These are phyloP conservation scores for Steatornis caripensis DNA, from an alignment of 2,113 vertebrate genomes.

Conservation along the genomic window DNA sequence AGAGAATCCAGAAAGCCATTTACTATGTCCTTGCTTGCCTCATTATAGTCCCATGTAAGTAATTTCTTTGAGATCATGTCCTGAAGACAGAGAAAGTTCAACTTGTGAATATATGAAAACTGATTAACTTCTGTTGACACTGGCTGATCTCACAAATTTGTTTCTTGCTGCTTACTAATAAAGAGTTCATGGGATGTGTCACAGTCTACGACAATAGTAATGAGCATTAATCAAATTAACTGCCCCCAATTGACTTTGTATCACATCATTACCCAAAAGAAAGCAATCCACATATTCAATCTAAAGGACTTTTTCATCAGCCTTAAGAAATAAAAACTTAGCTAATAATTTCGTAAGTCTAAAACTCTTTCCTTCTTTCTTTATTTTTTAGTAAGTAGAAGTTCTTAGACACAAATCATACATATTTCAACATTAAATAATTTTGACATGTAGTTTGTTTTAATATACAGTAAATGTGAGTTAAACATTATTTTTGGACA, in stretches of 20 bases:
- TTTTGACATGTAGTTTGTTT: background rate
- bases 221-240: slow-evolving; percentile 8
- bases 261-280: background rate
- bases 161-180: slow-evolving; percentile 26
- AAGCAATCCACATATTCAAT: background rate
- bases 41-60: background rate
- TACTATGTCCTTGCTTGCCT: background rate
- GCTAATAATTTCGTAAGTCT: background rate
- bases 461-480: background rate
- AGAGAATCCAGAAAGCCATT: background rate
- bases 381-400: background rate
- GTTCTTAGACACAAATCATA: background rate
- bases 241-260: slow-evolving; percentile 1
- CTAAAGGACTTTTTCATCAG: background rate
- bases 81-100: background rate
- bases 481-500: background rate
- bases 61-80: background rate
- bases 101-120: background rate
- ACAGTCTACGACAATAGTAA: slow-evolving; percentile 15
- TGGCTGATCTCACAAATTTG: background rate
- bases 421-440: background rate
- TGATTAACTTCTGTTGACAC: slow-evolving; percentile 18
- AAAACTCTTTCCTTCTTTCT: background rate
- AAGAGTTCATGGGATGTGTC: slow-evolving; percentile 24
- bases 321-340: background rate